Evolutionary conservation across 2,797 vertebrate species (phyloP), one percentile per base, ranked within the genome.

Genomic region (Takifugu ocellatus): DNA sequence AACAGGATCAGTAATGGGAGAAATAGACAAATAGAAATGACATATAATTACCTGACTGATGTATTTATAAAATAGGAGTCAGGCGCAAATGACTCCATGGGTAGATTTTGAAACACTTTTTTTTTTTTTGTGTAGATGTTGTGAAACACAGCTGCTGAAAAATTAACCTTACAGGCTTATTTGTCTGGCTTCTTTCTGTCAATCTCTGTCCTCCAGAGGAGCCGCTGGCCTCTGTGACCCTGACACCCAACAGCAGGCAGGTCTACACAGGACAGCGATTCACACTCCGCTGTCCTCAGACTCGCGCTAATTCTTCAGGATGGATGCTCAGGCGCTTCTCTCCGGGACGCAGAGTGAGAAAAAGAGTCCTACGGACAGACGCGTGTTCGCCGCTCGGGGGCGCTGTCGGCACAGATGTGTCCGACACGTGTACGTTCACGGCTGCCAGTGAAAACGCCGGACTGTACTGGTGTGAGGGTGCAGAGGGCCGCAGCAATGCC

Each of bases 391-490:
- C 81, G 68, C 61, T 68, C 25, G 79, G 59, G 14, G 76, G 77
- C 2, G 58, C 51, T 59, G 43, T 63, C 26, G 31, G 12, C 3
- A 3, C 7, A 51, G 9, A 62, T 33, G 49, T 8, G 1, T 29
- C 68, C 3, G 42, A 64, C 0, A 25, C 0, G 0, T 87, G 82
- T 17, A 15, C 7, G 48, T 80, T 88, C 50, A 49, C 16, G 2
- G 75, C 73, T 25, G 48, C n/a, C 21, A 48, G 25, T 1, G 48
- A 26, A 6, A 79, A 49, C 61, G 60, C 66, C 46, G 88, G 84
- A 15, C 53, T 88, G 50, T 89, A 89, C 84, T 90, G 89, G 89
- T 90, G 89, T 65, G 74, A 83, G 51, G 53, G 56, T 9, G 12
- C 61, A 0, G 26, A 66, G 56, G 64, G 62, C 27, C 84, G 83